Evolutionary conservation across 35 echinoderm and acorn worm species (phyloP), one percentile per base, ranked within the genome.

Genomic region (Amphiura filiformis): DNA sequence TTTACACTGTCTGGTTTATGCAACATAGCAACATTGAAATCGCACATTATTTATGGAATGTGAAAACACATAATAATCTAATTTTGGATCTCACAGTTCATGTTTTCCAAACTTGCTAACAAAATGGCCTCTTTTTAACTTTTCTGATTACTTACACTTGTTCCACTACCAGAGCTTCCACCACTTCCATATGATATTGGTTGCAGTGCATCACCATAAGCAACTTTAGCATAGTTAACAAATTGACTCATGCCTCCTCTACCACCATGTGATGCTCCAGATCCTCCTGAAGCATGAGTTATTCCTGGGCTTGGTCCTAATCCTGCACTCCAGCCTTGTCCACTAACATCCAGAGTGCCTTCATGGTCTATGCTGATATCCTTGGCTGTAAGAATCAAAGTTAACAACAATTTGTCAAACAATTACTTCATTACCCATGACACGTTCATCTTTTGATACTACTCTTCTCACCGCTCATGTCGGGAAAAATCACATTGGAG

Each of bases 181-280:
- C 94, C 94, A 87, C 94, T 97, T 23, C 91, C 94, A 86, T 87
- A 90, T 11, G 89, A 49, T 32, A 22, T 26, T 26, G 91, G 94
- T 14, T 77, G 23, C 28, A 92, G 78, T 9, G 89, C 83, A 26
- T 93, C 78, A 13, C 91, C 94, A 90, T 93, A 90, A 0, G 94
- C 91, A 70, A 33, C 39, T 31, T 38, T 39, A 40, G 91, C 78
- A 65, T 82, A 80, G 18, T 18, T 13, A 28, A 87, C 76, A 80
- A 79, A 86, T 13, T 49, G 83, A 34, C 91, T 88, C 39, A 40
- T 82, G 31, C 94, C 94, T 37, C 94, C 91, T 75, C 79, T 49
- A 12, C 94, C 94, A 57, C 94, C 94, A 87, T 97, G 90, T 3
- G 94, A 96, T 33, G 87, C 94, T 47, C 94, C 94, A 41, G 94